Conservation (phyloP, 2,888 invertebrate species). For the Punctoribates punctum region DNA sequence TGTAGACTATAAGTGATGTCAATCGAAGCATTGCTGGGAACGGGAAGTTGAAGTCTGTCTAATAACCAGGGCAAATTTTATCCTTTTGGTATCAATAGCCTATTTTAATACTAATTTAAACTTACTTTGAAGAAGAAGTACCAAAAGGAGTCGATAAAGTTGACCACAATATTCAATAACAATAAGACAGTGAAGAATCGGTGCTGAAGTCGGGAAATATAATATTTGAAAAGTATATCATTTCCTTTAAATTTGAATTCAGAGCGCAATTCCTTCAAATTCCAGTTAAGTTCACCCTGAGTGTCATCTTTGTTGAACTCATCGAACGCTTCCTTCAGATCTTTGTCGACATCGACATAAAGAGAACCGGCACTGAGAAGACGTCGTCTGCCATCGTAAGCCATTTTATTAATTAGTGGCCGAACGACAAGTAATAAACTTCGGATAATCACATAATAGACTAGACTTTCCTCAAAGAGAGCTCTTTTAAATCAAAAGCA, state of each 20-base stretch:
- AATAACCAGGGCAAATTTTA: no score
- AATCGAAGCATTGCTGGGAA: slow-evolving; percentile 39
- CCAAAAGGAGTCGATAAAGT: slow-evolving; percentile 41
- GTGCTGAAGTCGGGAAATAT: slow-evolving; percentile 47
- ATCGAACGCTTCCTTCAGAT: neutral
- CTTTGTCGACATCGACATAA: slow-evolving; percentile 25
- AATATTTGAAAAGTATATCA: slow-evolving; percentile 46
- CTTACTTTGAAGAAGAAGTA: slow-evolving; percentile 41
- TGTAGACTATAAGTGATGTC: slow-evolving; percentile 41
- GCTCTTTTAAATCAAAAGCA: neutral
- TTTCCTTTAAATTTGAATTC: slow-evolving; percentile 42
- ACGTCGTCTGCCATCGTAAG: slow-evolving; percentile 15
- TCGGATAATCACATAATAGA: neutral
- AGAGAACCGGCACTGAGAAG: slow-evolving; percentile 32
- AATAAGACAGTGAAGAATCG: slow-evolving; percentile 47
- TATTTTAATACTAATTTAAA: neutral
- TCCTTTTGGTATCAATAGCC: no score
- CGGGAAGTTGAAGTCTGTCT: slow-evolving; percentile 31
- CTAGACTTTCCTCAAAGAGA: neutral
- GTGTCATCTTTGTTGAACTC: slow-evolving; percentile 12
- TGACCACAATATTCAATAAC: slow-evolving; percentile 46
- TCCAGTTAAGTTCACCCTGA: slow-evolving; percentile 34
- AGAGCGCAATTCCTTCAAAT: slow-evolving; percentile 38
- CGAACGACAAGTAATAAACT: neutral
- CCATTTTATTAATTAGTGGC: neutral